A percentile compares a stretch with the other conserved stretches of the same genome.
Evolutionary conservation across 2,888 invertebrate genomes (phyloP).

Genomic region (Chaetogeoica ovagalla): DNA sequence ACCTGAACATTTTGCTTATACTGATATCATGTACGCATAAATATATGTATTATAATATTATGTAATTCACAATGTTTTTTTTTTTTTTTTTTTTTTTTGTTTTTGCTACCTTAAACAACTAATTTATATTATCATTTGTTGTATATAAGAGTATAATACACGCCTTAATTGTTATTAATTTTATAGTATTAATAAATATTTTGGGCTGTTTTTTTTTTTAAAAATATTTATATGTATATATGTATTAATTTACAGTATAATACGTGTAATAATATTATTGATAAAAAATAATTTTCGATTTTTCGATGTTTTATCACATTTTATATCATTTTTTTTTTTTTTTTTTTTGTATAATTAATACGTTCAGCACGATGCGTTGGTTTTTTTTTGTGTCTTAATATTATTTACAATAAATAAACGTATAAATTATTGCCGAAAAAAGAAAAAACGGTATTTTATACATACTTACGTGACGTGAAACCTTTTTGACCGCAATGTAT

Average conservation of each 20-base stretch:
- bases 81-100: conserved; percentile 6
- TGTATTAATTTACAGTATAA: conserved; percentile 34
- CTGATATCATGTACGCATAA: too few species aligned
- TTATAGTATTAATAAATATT: conserved; percentile 35
- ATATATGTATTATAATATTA: too few species aligned
- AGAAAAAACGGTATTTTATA: conserved; percentile 18
- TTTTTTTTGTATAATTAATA: conserved; percentile 13
- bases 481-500: conserved; percentile 43
- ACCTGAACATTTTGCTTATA: conserved; percentile 13
- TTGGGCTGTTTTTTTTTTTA: conserved; percentile 27
- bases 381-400: background rate
- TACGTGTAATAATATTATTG: conserved; percentile 3
- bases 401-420: conserved; percentile 23
- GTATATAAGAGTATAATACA: background rate
- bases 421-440: conserved; percentile 40
- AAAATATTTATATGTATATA: background rate
- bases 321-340: conserved; percentile 19
- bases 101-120: conserved; percentile 24
- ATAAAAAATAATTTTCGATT: conserved; percentile 45
- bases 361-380: conserved; percentile 18
- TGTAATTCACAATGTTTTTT: conserved; percentile 14
- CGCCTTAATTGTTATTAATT: background rate
- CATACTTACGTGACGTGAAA: conserved; percentile 5
- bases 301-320: conserved; percentile 45
- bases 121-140: conserved; percentile 25